phyloP scores from a whole-genome alignment of 2,113 vertebrate species.

The Sylvia atricapilla region DNA sequence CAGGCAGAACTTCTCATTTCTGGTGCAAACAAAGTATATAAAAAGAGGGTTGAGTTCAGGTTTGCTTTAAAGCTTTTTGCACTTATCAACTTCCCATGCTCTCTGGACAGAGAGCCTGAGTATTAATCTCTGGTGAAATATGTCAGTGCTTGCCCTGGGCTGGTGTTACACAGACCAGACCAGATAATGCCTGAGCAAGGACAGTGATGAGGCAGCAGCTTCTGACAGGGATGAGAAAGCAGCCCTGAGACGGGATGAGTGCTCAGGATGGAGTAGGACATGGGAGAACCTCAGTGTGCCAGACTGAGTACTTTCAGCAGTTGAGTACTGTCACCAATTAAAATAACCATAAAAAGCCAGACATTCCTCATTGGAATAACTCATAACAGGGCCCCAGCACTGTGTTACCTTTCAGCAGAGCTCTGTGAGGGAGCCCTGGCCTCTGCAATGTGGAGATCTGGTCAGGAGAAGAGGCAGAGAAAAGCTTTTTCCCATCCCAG shows the following conservation, averaged over 20 bases:
- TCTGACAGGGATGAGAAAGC: background rate
- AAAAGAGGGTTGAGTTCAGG: background rate
- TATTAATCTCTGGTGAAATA: background rate
- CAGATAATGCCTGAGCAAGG: background rate
- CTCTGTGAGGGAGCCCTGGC: background rate
- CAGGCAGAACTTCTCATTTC: background rate
- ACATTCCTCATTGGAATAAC: constrained; percentile 53
- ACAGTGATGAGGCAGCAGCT: background rate
- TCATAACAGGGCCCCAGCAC: background rate
- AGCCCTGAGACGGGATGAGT: background rate
- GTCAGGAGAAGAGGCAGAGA: background rate
- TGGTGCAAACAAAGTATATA: background rate
- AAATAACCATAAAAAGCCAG: constrained; percentile 55
- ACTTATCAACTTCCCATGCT: background rate
- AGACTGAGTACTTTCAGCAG: constrained; percentile 14
- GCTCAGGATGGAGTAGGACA: background rate
- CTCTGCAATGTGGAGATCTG: background rate
- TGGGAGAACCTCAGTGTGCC: constrained; percentile 2
- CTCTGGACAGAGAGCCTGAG: background rate
- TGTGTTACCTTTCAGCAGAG: constrained; percentile 26
- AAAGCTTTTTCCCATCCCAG: background rate
- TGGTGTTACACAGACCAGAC: background rate
- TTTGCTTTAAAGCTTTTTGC: background rate
- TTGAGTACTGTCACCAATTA: constrained; percentile 62
- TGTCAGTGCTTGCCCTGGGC: background rate